phyloP scores from a whole-genome alignment of 2,797 vertebrate species.

The Molossus alvarezi region DNA sequence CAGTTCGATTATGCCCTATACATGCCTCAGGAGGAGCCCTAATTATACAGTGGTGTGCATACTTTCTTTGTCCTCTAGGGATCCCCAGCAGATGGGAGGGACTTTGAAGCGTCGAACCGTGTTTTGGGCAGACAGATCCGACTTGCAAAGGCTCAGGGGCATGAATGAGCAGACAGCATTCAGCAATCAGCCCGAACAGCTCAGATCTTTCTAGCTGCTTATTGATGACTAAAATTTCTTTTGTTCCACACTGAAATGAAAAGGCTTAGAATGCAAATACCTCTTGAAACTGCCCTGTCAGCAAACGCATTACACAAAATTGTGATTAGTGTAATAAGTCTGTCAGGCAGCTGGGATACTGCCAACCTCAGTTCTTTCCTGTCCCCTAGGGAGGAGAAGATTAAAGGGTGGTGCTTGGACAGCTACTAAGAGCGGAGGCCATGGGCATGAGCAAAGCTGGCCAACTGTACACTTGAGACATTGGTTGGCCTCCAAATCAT shows the following conservation, averaged over 20 bases:
- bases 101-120: neutral
- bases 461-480: neutral
- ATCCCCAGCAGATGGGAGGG: neutral
- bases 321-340: constrained; percentile 30
- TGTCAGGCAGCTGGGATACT: neutral
- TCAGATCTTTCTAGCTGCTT: neutral
- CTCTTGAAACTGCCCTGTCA: neutral
- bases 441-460: neutral
- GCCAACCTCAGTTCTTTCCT: neutral
- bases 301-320: neutral
- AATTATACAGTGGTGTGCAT: too few species aligned
- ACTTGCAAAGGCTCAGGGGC: neutral
- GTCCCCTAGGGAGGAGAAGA: neutral
- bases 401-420: neutral
- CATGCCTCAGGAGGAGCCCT: neutral
- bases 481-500: neutral
- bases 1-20: neutral
- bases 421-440: neutral
- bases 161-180: neutral
- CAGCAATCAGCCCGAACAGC: neutral
- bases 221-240: constrained; percentile 8
- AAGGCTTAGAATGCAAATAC: constrained; percentile 19
- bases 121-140: neutral
- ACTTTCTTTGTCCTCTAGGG: neutral
- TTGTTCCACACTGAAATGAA: neutral